Conservation (phyloP, 2,888 invertebrate genomes). For the Nasonovia ribisnigri region DNA sequence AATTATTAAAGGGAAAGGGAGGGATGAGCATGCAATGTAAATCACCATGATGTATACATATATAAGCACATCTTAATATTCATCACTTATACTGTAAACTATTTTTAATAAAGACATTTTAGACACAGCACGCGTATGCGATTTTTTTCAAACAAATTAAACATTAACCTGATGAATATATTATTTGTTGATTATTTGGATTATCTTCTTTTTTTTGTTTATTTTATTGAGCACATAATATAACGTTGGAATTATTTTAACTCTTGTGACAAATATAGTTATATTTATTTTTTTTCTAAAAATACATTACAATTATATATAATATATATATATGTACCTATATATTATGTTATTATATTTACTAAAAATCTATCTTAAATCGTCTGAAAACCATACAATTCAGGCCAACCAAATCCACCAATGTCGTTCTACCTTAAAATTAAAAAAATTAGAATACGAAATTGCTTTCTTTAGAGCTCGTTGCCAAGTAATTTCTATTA, state of each 20-base stretch:
- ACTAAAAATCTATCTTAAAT: not conserved
- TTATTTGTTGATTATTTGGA: not conserved
- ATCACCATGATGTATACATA: not conserved
- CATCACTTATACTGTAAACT: not conserved
- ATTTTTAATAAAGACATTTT: not conserved
- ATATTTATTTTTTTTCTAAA: not conserved
- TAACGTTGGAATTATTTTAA: not conserved
- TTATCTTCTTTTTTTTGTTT: not conserved
- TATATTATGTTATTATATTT: not conserved
- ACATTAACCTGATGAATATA: not conserved
- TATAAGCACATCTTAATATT: not conserved
- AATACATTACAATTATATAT: not conserved
- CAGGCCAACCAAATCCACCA: not conserved
- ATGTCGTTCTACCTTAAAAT: slow-evolving; percentile 1
- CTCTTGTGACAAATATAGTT: not conserved
- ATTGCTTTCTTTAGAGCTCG: not conserved
- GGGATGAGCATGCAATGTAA: no score
- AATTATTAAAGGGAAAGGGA: no score
- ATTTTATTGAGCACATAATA: not conserved
- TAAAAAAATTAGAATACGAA: slow-evolving; percentile 8
- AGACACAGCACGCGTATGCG: not conserved
- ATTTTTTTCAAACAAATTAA: not conserved
- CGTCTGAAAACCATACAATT: not conserved
- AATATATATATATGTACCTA: not conserved
- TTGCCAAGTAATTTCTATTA: slow-evolving; percentile 42